These are phyloP conservation scores for Malurus leucopterus DNA, from an alignment of 2,797 vertebrate genomes.

Conservation along the genomic window DNA sequence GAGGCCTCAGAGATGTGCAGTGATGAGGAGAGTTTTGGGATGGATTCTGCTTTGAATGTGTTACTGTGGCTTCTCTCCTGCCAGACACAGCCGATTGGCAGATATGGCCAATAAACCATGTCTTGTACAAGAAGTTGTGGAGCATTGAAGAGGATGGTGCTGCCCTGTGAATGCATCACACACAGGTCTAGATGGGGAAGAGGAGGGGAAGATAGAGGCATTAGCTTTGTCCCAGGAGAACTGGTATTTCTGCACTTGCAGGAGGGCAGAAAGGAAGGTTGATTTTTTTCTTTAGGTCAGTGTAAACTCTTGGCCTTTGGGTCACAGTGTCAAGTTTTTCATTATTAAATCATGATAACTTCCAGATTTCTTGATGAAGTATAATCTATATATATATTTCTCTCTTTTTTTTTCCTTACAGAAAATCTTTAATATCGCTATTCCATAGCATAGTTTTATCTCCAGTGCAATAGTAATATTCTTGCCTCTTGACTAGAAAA, in stretches of 20 bases:
- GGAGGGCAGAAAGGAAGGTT: neutral
- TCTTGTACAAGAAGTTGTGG: neutral
- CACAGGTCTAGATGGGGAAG: neutral
- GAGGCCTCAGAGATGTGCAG: rapidly evolving
- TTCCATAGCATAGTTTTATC: neutral
- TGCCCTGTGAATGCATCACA: neutral
- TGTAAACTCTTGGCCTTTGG: constrained; percentile 10
- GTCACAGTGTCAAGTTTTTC: constrained; percentile 8
- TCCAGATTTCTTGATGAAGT: constrained; percentile 24
- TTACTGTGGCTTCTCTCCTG: neutral
- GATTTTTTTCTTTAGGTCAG: neutral
- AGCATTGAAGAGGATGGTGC: neutral
- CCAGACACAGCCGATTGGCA: constrained; percentile 2
- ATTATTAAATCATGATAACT: constrained; percentile 5
- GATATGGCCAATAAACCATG: neutral
- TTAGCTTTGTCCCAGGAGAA: neutral
- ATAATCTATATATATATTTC: neutral
- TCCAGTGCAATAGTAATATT: neutral
- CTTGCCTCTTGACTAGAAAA: neutral
- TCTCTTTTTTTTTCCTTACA: neutral
- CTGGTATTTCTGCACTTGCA: neutral
- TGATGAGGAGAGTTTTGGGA: rapidly evolving
- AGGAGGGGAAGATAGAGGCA: neutral
- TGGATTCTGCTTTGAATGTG: neutral
- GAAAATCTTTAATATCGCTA: neutral